phyloP scores from a whole-genome alignment of 2,888 invertebrate species.

The Petrophora chlorosata region DNA sequence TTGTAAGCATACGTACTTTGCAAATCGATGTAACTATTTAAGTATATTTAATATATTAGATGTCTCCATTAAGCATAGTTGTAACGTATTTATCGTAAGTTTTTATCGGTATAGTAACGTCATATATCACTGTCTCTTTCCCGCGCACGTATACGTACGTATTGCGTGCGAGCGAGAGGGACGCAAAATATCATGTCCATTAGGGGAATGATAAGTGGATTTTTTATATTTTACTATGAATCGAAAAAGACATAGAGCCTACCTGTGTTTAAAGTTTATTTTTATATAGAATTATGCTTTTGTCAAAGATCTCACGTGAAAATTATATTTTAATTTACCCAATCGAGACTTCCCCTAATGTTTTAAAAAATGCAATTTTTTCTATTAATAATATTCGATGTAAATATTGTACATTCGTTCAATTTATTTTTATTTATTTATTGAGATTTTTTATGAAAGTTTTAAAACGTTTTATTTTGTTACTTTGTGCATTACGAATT shows the following conservation, averaged over 20 bases:
- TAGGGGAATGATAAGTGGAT: constrained; percentile 77
- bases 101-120: constrained; percentile 75
- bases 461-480: constrained; percentile 75
- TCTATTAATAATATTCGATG: constrained; percentile 77
- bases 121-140: constrained; percentile 63
- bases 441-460: constrained; percentile 71
- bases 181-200: constrained; percentile 68
- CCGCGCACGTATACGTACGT: constrained; percentile 39
- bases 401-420: constrained; percentile 82
- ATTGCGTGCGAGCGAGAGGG: constrained; percentile 51
- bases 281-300: constrained; percentile 64
- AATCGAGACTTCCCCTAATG: constrained; percentile 57
- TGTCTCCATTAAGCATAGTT: constrained; percentile 74
- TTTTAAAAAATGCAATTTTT: constrained; percentile 61
- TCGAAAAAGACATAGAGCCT: constrained; percentile 77
- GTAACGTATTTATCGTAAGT: constrained; percentile 75
- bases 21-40: constrained; percentile 72
- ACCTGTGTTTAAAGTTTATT: constrained; percentile 64
- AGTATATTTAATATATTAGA: constrained; percentile 80
- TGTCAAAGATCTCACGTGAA: constrained; percentile 61
- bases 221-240: constrained; percentile 83
- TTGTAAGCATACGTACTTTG: constrained; percentile 50
- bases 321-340: constrained; percentile 41
- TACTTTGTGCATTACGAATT: constrained; percentile 55
- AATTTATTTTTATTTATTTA: constrained; percentile 69